Conservation (phyloP, 2,888 invertebrate species). For the Incurvaria masculella region DNA sequence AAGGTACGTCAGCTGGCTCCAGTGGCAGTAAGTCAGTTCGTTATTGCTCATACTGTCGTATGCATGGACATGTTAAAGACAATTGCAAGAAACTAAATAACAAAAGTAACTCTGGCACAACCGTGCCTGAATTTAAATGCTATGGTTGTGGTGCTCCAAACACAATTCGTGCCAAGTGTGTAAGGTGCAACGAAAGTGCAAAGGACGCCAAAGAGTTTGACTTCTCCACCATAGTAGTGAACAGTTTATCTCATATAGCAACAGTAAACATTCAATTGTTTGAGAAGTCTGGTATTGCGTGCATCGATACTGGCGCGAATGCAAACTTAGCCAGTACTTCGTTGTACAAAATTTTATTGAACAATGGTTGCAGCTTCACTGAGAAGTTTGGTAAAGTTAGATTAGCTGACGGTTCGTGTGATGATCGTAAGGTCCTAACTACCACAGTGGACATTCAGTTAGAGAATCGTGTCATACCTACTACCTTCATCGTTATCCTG, state of each 20-base stretch:
- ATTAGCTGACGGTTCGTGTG: background rate
- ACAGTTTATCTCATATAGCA: background rate
- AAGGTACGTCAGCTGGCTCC: too few relatives aligned
- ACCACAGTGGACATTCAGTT: background rate
- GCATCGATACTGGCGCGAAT: background rate
- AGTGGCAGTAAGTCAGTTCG: background rate
- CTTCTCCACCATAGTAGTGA: background rate
- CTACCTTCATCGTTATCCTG: background rate
- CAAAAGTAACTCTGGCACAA: background rate
- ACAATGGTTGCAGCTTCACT: background rate
- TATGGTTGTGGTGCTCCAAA: too few relatives aligned
- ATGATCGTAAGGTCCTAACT: background rate
- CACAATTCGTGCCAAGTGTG: background rate
- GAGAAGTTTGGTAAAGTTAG: background rate
- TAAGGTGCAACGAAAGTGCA: background rate
- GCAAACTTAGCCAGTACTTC: background rate
- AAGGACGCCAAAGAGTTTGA: background rate
- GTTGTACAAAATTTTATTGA: background rate
- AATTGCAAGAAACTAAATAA: constrained; percentile 1
- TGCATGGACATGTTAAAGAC: constrained; percentile 5
- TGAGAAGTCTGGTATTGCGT: background rate
- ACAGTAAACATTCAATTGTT: background rate
- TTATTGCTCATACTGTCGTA: constrained; percentile 7
- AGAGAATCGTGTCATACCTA: background rate
- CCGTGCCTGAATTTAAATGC: too few relatives aligned